Percentiles rank a stretch among this genome's conserved stretches.
phyloP scores from a whole-genome alignment of 2,113 vertebrate genomes.

The Ahaetulla prasina region DNA sequence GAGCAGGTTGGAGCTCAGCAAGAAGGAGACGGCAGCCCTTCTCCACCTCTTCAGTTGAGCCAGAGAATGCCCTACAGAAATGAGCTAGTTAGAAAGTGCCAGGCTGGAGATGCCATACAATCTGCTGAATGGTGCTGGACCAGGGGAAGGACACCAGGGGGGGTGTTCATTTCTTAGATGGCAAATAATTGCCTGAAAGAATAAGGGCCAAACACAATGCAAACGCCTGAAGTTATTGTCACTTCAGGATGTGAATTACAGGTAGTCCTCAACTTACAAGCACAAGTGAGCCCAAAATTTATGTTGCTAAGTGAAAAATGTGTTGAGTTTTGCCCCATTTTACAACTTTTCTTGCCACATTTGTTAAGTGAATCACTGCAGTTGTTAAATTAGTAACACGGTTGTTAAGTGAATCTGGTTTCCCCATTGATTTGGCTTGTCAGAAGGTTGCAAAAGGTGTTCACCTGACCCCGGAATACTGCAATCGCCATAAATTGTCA shows the following conservation, averaged over 20 bases:
- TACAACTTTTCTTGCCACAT: too few species aligned
- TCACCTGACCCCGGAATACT: too few species aligned
- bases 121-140: background rate
- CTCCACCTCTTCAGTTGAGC: slow-evolving; percentile 77
- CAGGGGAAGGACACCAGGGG: background rate
- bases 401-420: too few species aligned
- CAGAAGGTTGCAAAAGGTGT: too few species aligned
- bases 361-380: too few species aligned
- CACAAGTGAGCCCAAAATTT: too few species aligned
- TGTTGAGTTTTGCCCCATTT: too few species aligned
- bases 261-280: too few species aligned
- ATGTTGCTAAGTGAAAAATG: too few species aligned
- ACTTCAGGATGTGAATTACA: background rate
- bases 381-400: too few species aligned
- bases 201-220: background rate
- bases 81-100: background rate
- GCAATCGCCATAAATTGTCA: too few species aligned
- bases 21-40: slow-evolving; percentile 64
- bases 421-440: too few species aligned
- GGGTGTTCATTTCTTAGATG: background rate
- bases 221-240: background rate
- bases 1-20: slow-evolving; percentile 77
- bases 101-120: background rate
- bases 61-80: slow-evolving; percentile 78
- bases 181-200: background rate